phyloP scores from a whole-genome alignment of 1,140 invertebrate species.

The Saccostrea glomerata region DNA sequence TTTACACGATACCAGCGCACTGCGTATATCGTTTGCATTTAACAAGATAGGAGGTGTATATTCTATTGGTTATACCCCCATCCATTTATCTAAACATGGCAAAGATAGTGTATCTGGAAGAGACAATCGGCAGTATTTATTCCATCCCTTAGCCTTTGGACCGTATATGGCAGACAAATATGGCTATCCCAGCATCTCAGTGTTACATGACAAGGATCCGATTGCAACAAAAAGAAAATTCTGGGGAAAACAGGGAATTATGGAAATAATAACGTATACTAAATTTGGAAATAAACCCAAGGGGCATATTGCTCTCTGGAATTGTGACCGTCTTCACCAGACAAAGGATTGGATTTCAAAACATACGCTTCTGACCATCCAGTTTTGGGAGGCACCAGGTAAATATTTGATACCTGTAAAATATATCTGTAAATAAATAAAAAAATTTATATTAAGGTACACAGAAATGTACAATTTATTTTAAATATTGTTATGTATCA shows the following conservation, averaged over 20 bases:
- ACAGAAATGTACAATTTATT: background rate
- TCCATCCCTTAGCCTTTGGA: slow-evolving; percentile 75
- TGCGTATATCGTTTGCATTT: slow-evolving; percentile 72
- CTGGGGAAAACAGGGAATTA: slow-evolving; percentile 73
- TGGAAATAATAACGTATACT: slow-evolving; percentile 74
- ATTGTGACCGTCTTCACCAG: slow-evolving; percentile 75
- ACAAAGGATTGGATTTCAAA: slow-evolving; percentile 73
- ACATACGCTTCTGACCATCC: slow-evolving; percentile 71
- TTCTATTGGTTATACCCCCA: slow-evolving; percentile 68
- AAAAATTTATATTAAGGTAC: background rate
- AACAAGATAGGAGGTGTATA: slow-evolving; percentile 73
- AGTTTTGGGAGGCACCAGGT: slow-evolving; percentile 78
- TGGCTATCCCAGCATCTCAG: slow-evolving; percentile 72
- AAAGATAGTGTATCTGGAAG: slow-evolving; percentile 69
- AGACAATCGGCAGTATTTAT: slow-evolving; percentile 72
- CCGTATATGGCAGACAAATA: slow-evolving; percentile 77
- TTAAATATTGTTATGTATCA: background rate
- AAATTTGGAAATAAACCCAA: slow-evolving; percentile 70
- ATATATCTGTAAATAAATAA: background rate
- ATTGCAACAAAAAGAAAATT: slow-evolving; percentile 71
- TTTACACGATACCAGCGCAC: slow-evolving; percentile 72
- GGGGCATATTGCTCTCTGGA: slow-evolving; percentile 76
- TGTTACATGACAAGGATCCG: slow-evolving; percentile 69
- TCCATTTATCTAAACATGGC: slow-evolving; percentile 71
- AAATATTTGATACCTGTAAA: background rate